Evolutionary conservation across 1,140 invertebrate species (phyloP), one percentile per base, ranked within the genome.

Genomic region (Drosophila neocordata): DNA sequence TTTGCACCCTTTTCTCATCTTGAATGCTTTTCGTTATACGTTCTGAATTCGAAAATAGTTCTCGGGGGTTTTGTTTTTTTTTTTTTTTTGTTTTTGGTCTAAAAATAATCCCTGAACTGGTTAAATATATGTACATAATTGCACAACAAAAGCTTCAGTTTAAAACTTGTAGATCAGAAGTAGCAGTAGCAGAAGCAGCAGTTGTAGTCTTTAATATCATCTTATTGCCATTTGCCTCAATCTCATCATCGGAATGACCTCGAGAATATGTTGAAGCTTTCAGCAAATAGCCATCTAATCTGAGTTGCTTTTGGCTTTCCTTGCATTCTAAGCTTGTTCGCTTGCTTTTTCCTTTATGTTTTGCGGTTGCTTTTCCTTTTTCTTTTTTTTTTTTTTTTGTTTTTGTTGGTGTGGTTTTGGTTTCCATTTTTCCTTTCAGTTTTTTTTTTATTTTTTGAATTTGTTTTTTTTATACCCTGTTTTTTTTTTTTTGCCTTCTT

Each of bases 61-160:
- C 53, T 56, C 53, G 12, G 6, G 2, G 27, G 2, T 24, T 4
- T 24, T 24, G 27, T 31, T 31, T 31, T 6, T 31, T 31, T 31
- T 31, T 31, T 31, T 31, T 31, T 6, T 5, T 6, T 31, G 53
- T 56, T 56, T 55, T 55, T 55, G 52, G 52, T n/a, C 53, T 56
- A 56, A 56, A 56, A 56, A 56, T 56, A 31, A 34, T 34, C 31
- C 24, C 27, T 56, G 53, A 56, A 56, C 53, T 56, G 53, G 53
- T 56, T 56, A 56, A 48, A 48, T 18, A 48, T 48, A 48, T 48
- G 41, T 56, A 56, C 53, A 34, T 56, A 56, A 56, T 56, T 56
- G 27, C 53, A 56, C 53, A 56, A 56, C 4, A 56, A 56, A 48
- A 20, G 41, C 15, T 48, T 48, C 4, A 9, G 15, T 48, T 48